A percentile compares a stretch with the other conserved stretches of the same genome.
These are phyloP conservation scores for Gastrophryne carolinensis DNA, from an alignment of 2,797 vertebrate genomes.

Conservation along the genomic window DNA sequence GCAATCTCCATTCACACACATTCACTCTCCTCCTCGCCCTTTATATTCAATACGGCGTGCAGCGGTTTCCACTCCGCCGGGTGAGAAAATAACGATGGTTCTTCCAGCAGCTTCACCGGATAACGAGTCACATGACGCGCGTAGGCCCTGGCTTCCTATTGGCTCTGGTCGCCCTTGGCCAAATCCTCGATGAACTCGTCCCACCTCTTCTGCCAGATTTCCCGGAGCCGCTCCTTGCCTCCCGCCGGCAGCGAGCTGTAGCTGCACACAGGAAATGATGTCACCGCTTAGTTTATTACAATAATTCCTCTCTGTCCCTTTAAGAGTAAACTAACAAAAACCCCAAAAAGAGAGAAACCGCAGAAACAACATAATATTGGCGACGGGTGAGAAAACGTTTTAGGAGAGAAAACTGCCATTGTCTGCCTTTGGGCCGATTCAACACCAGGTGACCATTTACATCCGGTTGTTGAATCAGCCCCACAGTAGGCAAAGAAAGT, in stretches of 20 bases:
- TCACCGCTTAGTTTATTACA: too few relatives aligned
- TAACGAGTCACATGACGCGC: background rate
- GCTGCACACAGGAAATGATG: conserved; percentile 66
- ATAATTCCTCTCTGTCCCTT: too few relatives aligned
- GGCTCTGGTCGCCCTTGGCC: conserved; percentile 46
- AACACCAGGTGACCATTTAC: too few relatives aligned
- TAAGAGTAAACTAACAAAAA: too few relatives aligned
- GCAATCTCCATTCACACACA: background rate
- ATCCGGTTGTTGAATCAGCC: too few relatives aligned
- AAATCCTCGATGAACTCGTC: conserved; percentile 73
- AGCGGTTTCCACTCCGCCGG: background rate
- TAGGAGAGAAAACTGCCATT: too few relatives aligned
- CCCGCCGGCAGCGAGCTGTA: conserved; percentile 75
- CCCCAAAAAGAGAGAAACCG: too few relatives aligned
- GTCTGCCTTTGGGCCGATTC: too few relatives aligned
- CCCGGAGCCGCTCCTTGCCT: conserved; percentile 67
- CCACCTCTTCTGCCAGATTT: conserved; percentile 83
- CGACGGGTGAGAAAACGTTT: too few relatives aligned
- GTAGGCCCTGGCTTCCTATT: conserved; percentile 10
- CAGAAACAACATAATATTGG: too few relatives aligned
- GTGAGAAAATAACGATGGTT: background rate
- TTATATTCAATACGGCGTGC: background rate
- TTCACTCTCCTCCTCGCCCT: conserved; percentile 1
- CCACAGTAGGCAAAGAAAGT: too few relatives aligned
- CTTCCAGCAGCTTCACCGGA: background rate